Conservation (phyloP, 2,113 vertebrate genomes). For the Ptilorrhoa leucosticta region DNA sequence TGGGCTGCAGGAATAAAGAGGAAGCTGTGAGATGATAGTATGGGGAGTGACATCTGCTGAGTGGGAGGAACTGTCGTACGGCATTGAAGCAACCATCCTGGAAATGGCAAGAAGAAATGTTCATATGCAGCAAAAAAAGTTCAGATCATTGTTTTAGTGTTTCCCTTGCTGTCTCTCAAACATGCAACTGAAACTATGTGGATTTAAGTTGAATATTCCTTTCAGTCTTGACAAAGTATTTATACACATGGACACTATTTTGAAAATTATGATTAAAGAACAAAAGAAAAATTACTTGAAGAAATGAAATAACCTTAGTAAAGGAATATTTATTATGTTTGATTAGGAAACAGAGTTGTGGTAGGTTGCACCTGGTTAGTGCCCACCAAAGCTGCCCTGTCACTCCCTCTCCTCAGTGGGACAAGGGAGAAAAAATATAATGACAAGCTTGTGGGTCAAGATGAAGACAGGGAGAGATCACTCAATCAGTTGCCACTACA, state of each 20-base stretch:
- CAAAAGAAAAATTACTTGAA: not conserved
- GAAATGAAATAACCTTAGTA: not conserved
- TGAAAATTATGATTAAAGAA: not conserved
- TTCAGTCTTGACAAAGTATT: not conserved
- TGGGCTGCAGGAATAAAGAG: not conserved
- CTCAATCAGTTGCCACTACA: not conserved
- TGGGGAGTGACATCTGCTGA: not conserved
- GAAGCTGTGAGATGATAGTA: not conserved
- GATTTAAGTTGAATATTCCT: not conserved
- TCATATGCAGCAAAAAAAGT: not conserved
- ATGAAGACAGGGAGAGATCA: not conserved
- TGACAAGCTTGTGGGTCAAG: not conserved
- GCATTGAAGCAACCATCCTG: not conserved
- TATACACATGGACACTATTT: not conserved
- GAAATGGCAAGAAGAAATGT: not conserved
- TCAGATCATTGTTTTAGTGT: not conserved
- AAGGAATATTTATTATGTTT: not conserved
- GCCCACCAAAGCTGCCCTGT: not conserved
- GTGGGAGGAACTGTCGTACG: not conserved
- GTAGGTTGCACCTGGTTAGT: not conserved
- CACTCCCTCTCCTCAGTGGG: not conserved
- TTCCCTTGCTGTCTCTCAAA: not conserved
- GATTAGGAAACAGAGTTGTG: not conserved
- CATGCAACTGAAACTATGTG: not conserved
- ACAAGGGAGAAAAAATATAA: not conserved